Evolutionary conservation across 2,888 invertebrate species (phyloP).

Genomic region (Ophonus ardosiacus): DNA sequence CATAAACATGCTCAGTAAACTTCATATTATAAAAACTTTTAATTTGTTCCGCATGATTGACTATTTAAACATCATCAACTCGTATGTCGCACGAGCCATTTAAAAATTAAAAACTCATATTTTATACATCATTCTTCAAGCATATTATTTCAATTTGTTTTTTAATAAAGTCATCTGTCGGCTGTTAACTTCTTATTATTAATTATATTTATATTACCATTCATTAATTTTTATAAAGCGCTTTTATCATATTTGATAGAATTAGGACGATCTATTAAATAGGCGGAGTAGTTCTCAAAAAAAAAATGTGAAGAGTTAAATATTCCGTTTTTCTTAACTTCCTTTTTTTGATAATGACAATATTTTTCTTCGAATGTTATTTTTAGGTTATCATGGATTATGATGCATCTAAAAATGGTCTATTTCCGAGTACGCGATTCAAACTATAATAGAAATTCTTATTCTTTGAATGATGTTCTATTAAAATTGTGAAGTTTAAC

Average conservation of each 20-base stretch:
- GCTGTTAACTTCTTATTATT: not conserved
- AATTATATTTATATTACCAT: slow-evolving; percentile 8
- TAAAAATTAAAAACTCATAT: slow-evolving; percentile 26
- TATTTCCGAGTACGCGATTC: no score
- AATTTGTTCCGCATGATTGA: slow-evolving; percentile 32
- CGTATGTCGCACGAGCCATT: not conserved
- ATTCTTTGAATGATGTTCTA: no score
- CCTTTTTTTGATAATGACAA: no score
- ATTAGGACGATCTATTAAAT: not conserved
- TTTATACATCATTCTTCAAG: not conserved
- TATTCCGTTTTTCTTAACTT: no score
- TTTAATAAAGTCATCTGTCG: slow-evolving; percentile 8
- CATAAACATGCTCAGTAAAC: not conserved
- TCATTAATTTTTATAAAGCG: not conserved
- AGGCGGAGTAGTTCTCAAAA: no score
- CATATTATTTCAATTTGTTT: slow-evolving; percentile 17
- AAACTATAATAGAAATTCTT: no score
- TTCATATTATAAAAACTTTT: slow-evolving; percentile 2
- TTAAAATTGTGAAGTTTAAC: no score
- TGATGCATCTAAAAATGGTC: no score
- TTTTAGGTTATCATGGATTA: no score
- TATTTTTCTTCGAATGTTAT: no score
- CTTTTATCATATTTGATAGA: not conserved
- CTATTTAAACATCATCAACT: slow-evolving; percentile 4
- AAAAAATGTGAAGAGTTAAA: no score